A percentile compares a stretch with the other conserved stretches of the same genome.
These are phyloP conservation scores for Lymantria dispar DNA, from an alignment of 2,888 invertebrate genomes.

Conservation along the genomic window DNA sequence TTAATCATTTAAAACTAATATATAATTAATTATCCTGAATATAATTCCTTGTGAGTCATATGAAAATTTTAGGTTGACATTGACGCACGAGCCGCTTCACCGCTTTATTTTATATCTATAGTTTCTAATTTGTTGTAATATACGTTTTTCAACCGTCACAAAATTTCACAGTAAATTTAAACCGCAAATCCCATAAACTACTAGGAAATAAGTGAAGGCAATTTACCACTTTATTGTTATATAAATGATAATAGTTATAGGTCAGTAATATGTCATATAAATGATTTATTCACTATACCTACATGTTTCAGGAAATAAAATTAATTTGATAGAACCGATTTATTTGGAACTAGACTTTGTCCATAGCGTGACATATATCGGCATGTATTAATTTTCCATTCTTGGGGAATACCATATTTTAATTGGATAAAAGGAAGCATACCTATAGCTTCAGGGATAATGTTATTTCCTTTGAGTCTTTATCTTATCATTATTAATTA, in stretches of 20 bases:
- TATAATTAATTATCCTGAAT: background rate
- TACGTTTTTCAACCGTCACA: constrained; percentile 14
- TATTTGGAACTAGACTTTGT: no score
- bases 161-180: constrained; percentile 21
- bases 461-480: no score
- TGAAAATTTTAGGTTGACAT: constrained; percentile 41
- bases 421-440: no score
- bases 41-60: constrained; percentile 56
- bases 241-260: constrained; percentile 4
- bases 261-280: constrained; percentile 5
- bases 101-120: background rate
- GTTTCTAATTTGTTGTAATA: constrained; percentile 2
- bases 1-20: background rate
- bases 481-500: no score
- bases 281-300: background rate
- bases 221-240: background rate
- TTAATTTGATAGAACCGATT: background rate
- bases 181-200: constrained; percentile 25
- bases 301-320: constrained; percentile 1
- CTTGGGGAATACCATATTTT: no score
- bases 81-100: constrained; percentile 46
- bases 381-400: no score
- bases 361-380: no score
- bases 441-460: no score
- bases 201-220: constrained; percentile 7